Evolutionary conservation across 1,140 invertebrate species (phyloP).

Genomic region (Akabosia matsudoensis): DNA sequence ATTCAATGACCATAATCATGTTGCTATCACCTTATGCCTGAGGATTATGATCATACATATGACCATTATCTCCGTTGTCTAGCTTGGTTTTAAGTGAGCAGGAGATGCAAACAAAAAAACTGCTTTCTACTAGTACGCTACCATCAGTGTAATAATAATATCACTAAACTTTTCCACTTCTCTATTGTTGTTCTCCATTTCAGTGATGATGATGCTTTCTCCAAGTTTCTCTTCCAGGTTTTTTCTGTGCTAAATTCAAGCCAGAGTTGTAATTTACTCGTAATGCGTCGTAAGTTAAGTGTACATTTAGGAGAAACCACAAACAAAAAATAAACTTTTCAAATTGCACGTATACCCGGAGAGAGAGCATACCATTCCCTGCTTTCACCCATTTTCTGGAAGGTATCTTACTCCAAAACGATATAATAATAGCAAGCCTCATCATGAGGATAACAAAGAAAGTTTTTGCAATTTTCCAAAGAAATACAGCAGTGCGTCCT

Average conservation of each 20-base stretch:
- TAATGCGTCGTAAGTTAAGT: slow-evolving; percentile 1
- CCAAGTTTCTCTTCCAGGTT: slow-evolving; percentile 1
- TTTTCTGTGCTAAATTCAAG: too few species aligned
- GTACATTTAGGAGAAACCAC: neutral
- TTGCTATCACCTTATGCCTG: too few species aligned
- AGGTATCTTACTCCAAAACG: neutral
- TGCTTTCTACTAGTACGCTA: too few species aligned
- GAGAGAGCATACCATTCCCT: too few species aligned
- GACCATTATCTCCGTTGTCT: neutral
- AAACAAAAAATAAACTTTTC: slow-evolving; percentile 3
- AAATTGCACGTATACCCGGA: neutral
- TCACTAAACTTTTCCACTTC: neutral
- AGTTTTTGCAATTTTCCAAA: slow-evolving; percentile 16
- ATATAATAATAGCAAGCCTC: neutral
- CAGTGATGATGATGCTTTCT: neutral
- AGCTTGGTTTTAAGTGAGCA: neutral
- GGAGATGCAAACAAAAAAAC: too few species aligned
- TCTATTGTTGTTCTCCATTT: neutral
- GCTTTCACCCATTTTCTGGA: neutral
- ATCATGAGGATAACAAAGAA: neutral
- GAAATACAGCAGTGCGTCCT: too few species aligned
- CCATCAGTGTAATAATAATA: neutral
- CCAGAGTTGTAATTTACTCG: neutral
- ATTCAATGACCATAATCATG: too few species aligned
- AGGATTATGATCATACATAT: too few species aligned